Conservation (phyloP, 2,797 vertebrate species). For the Syndactyla subalaris region DNA sequence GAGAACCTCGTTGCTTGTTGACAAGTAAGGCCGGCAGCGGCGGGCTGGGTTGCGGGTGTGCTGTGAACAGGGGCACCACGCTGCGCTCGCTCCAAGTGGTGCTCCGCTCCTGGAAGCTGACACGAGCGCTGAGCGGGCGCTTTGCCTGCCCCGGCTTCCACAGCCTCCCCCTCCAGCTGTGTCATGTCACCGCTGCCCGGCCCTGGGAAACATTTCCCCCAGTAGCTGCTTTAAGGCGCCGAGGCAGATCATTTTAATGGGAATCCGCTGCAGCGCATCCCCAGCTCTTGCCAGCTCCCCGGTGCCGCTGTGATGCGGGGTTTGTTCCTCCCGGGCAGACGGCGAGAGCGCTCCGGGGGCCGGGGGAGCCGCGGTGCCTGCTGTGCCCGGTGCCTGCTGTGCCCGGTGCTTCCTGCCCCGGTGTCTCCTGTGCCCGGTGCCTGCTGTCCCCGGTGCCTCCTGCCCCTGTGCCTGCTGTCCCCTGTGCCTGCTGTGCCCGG, state of each 20-base stretch:
- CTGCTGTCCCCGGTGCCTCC: no score
- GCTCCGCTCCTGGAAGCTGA: background rate
- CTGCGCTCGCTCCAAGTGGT: no score
- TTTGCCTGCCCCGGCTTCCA: background rate
- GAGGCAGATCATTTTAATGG: background rate
- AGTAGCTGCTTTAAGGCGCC: background rate
- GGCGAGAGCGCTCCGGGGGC: background rate
- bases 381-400: no score
- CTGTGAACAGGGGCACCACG: accelerated
- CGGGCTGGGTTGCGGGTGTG: background rate
- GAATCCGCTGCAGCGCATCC: background rate
- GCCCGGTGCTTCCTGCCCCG: background rate
- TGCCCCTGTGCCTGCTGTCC: no score
- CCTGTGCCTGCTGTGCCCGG: no score
- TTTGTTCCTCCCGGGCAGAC: background rate
- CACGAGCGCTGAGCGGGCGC: accelerated
- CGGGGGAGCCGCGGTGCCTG: background rate
- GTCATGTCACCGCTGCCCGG: background rate
- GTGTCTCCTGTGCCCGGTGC: no score
- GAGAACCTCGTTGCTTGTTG: background rate
- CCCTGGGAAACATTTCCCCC: accelerated
- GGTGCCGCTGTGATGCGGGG: background rate
- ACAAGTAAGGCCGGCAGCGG: background rate
- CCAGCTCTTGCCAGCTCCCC: background rate
- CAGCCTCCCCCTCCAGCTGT: background rate